A percentile compares a stretch with the other conserved stretches of the same genome.
Conservation (phyloP, 2,888 invertebrate species). For the Polydrusus cervinus region DNA sequence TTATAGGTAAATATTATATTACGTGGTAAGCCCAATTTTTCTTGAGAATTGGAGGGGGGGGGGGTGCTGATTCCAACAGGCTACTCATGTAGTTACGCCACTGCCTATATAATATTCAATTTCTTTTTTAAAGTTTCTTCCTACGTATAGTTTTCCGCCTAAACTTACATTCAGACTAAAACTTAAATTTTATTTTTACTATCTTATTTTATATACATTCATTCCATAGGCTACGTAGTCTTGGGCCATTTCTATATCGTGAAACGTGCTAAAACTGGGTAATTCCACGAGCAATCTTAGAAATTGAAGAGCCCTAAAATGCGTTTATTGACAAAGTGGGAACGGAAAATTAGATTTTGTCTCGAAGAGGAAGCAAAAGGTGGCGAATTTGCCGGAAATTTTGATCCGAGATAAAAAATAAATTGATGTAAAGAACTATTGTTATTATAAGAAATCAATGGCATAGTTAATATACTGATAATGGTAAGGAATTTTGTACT, state of each 20-base stretch:
- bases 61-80: too few relatives aligned
- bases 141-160: too few relatives aligned
- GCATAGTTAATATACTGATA: too few relatives aligned
- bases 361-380: conserved; percentile 51
- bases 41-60: too few relatives aligned
- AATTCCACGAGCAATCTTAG: conserved; percentile 51
- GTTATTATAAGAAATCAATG: not conserved
- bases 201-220: not conserved
- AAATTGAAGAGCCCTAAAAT: conserved; percentile 52
- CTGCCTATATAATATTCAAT: too few relatives aligned
- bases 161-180: too few relatives aligned
- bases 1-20: too few relatives aligned
- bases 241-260: conserved; percentile 24
- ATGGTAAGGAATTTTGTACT: too few relatives aligned
- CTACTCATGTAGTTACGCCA: too few relatives aligned
- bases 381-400: conserved; percentile 49
- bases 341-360: conserved; percentile 52
- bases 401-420: conserved; percentile 20
- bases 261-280: conserved; percentile 47
- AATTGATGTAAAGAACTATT: conserved; percentile 19
- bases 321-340: conserved; percentile 55
- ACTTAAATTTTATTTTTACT: too few relatives aligned
- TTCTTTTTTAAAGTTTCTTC: too few relatives aligned
- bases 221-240: not conserved
- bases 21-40: too few relatives aligned